phyloP scores from a whole-genome alignment of 53 echinoderm and acorn worm species.

The Hippasteria phrygiana region DNA sequence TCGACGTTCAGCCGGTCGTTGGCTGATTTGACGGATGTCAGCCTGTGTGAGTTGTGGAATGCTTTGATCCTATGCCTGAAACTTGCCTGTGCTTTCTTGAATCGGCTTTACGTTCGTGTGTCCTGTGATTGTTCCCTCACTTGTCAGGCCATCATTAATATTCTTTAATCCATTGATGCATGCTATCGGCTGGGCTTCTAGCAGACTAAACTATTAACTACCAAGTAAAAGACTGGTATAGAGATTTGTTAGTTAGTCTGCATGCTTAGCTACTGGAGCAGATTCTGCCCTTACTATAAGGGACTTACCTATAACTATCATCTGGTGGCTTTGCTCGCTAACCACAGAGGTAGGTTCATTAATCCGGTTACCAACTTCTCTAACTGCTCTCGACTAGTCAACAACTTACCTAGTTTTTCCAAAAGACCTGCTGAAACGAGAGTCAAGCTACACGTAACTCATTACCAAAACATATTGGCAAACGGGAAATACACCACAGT shows the following conservation, averaged over 20 bases:
- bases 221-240: not conserved
- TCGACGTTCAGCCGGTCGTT: constrained; percentile 90
- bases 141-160: constrained; percentile 30
- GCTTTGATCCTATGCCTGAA: constrained; percentile 53
- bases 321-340: constrained; percentile 46
- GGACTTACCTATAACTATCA: not conserved
- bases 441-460: not conserved
- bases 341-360: constrained; percentile 41
- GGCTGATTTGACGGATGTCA: constrained; percentile 91
- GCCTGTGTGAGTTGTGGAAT: constrained; percentile 90
- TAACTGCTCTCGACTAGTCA: constrained; percentile 4
- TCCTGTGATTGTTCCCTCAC: constrained; percentile 34
- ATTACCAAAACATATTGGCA: not conserved
- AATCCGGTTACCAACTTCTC: constrained; percentile 17
- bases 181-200: constrained; percentile 28
- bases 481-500: not conserved
- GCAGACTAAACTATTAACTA: constrained; percentile 51
- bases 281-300: constrained; percentile 34
- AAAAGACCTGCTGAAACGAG: not conserved
- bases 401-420: not conserved
- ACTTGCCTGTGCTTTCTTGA: constrained; percentile 48
- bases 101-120: constrained; percentile 33
- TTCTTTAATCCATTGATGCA: not conserved
- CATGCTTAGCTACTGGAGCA: constrained; percentile 52
- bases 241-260: not conserved